Conservation (phyloP, 2,888 invertebrate genomes). For the Cynaeus angustus region DNA sequence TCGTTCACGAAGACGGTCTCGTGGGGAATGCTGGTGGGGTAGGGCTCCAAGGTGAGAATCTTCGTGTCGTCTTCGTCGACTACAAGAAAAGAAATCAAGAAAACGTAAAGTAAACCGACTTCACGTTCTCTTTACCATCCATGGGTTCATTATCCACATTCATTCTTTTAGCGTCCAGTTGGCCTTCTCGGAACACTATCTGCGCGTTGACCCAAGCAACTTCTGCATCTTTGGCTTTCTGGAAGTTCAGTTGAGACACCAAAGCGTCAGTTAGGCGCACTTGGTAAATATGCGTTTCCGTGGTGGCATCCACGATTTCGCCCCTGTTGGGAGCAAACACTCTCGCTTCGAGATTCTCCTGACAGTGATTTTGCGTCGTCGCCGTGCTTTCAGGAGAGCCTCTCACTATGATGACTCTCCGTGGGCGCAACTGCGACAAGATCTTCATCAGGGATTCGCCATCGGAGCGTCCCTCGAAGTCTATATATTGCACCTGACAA, state of each 20-base stretch:
- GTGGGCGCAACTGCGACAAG: conserved; percentile 85
- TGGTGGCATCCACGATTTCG: conserved; percentile 95
- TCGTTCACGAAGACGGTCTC: conserved; percentile 94
- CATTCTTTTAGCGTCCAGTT: conserved; percentile 74
- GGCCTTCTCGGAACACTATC: conserved; percentile 78
- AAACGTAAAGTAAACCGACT: too few species aligned
- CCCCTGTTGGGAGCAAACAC: conserved; percentile 89
- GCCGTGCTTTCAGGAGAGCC: conserved; percentile 82
- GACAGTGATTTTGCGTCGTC: conserved; percentile 80
- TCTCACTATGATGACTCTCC: conserved; percentile 85
- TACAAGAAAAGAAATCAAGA: background rate
- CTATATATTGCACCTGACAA: conserved; percentile 94
- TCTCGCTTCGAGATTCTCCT: conserved; percentile 78
- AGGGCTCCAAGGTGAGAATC: conserved; percentile 82
- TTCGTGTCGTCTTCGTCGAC: conserved; percentile 73
- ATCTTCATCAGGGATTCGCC: conserved; percentile 89
- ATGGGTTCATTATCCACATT: conserved; percentile 71
- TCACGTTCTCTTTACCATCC: conserved; percentile 67
- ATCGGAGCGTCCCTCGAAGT: conserved; percentile 95
- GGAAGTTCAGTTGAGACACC: conserved; percentile 90
- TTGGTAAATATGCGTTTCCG: conserved; percentile 98
- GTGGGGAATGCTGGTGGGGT: conserved; percentile 78
- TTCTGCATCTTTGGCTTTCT: conserved; percentile 90
- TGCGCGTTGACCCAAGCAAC: conserved; percentile 96
- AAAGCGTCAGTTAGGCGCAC: conserved; percentile 94